Evolutionary conservation across 2,888 invertebrate species (phyloP).

Genomic region (Nysson spinosus): DNA sequence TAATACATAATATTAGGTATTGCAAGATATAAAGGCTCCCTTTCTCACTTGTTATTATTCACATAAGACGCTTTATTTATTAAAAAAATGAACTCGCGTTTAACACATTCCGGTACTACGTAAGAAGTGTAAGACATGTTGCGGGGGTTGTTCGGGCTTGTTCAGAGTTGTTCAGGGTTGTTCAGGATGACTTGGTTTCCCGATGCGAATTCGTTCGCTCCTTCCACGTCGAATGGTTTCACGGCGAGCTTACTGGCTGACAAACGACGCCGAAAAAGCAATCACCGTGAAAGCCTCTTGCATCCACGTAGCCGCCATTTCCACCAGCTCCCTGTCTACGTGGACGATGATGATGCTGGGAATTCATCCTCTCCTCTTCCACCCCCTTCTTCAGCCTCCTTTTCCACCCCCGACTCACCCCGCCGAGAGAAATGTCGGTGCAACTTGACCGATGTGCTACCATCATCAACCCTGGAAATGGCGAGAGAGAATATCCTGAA

Average conservation of each 20-base stretch:
- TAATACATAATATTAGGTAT: no score
- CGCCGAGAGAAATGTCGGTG: constrained; percentile 16
- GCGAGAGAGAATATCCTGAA: no score
- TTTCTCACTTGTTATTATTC: no score
- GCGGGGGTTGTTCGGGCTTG: neutral
- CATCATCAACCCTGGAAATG: no score
- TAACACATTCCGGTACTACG: no score
- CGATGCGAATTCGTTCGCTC: constrained; percentile 6
- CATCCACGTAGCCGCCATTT: constrained; percentile 16
- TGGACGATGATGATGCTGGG: constrained; percentile 14
- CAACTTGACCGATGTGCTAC: constrained; percentile 9
- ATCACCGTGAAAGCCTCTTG: constrained; percentile 67
- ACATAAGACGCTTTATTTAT: no score
- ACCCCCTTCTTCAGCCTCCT: no score
- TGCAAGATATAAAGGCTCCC: no score
- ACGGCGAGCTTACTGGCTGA: constrained; percentile 52
- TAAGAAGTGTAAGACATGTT: no score
- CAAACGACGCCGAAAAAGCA: constrained; percentile 68
- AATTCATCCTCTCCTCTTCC: no score
- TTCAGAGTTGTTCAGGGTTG: neutral
- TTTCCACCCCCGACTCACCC: no score
- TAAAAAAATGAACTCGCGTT: no score
- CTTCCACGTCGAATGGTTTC: constrained; percentile 53
- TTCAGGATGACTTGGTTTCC: constrained; percentile 27
- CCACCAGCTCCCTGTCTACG: neutral